Evolutionary conservation across 2,888 invertebrate species (phyloP), one percentile per base, ranked within the genome.

Genomic region (Lepidochrysops patricia): DNA sequence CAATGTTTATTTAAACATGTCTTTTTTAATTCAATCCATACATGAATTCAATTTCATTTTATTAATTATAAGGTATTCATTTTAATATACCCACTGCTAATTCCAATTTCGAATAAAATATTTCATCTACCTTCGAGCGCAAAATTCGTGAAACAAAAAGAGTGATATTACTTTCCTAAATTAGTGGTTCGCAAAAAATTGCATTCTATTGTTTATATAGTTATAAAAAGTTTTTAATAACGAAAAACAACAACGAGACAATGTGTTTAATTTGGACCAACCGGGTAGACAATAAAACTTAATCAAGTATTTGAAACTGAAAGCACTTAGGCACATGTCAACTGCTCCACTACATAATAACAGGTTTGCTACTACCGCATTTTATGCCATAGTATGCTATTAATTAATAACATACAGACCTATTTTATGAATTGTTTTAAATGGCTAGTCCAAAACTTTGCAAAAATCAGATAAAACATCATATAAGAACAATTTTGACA

Each of bases 271-370:
- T 79, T 72, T 79, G 79, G 79, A 81, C 77, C 79, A 80, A 77
- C 78, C 72, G 75, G 71, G 76, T 72, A 76, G 77, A 84, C 81
- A 86, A 88, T 87, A 84, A 87, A 86, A 82, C 70, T 69, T 83
- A 85, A 87, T 86, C 84, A 86, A 81, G 75, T 70, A 67, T 72
- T 69, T 70, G 73, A 75, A 77, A 77, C 76, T 76, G 71, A 43
- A 43, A 43, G 43, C 43, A 43, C 43, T 43, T 23, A 12, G 19
- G 43, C 19, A 43, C 43, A 43, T 43, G 43, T 43, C 43, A 43
- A 43, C 43, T 43, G 43, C 43, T 34, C 32, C 19, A 43, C 43
- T 43, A 19, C 43, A 43, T 43, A 43, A 43, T 43, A 43, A 43
- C 43, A 43, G 43, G 43, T 19, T 43, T 19, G 19, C 9, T 19